phyloP scores from a whole-genome alignment of 2,113 vertebrate species.

The Catharus fuscescens region DNA sequence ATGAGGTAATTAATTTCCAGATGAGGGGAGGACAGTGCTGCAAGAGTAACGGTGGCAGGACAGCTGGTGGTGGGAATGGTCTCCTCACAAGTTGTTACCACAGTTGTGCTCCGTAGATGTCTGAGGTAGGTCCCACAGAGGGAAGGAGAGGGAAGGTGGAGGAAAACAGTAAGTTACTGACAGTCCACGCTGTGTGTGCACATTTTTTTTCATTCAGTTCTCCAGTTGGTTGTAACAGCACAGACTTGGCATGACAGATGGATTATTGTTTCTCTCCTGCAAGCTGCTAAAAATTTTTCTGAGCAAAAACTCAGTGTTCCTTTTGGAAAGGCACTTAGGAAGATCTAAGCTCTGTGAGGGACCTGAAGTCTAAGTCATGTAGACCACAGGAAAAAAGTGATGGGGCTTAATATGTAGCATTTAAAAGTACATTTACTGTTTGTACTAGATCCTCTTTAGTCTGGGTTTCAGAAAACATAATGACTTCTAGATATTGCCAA shows the following conservation, averaged over 20 bases:
- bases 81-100: neutral
- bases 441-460: neutral
- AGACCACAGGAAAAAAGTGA: neutral
- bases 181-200: neutral
- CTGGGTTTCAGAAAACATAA: neutral
- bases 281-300: neutral
- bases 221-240: neutral
- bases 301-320: neutral
- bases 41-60: neutral
- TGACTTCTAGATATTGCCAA: neutral
- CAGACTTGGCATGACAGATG: neutral
- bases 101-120: neutral
- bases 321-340: neutral
- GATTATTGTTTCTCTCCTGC: neutral
- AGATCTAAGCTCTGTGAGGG: neutral
- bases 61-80: neutral
- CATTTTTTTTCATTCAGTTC: neutral
- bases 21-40: neutral
- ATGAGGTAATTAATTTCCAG: slow-evolving; percentile 40
- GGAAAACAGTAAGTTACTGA: neutral
- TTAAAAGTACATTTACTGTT: neutral
- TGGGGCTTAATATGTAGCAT: neutral
- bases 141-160: neutral
- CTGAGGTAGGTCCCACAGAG: neutral
- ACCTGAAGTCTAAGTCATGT: accelerated